Conservation (phyloP, 2,888 invertebrate species). For the Bhutanitis thaidina region DNA sequence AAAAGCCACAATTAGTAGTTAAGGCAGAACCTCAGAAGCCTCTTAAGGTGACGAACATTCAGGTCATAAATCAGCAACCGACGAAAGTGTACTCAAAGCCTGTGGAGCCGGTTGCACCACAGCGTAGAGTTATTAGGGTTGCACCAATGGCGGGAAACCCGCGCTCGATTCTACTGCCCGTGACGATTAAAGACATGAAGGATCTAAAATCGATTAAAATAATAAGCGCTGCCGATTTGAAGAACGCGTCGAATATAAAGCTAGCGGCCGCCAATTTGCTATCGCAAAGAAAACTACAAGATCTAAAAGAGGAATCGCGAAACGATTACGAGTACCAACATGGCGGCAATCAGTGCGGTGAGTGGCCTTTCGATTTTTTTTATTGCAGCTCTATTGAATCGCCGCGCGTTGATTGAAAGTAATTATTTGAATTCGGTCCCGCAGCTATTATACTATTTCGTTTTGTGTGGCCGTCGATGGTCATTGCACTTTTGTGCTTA, state of each 20-base stretch:
- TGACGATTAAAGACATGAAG: slow-evolving; percentile 84
- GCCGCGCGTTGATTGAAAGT: slow-evolving; percentile 38
- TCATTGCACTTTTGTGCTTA: not conserved
- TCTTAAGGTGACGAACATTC: slow-evolving; percentile 66
- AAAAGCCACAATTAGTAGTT: slow-evolving; percentile 66
- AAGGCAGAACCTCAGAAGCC: slow-evolving; percentile 70
- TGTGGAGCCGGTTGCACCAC: slow-evolving; percentile 64
- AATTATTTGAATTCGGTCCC: slow-evolving; percentile 37
- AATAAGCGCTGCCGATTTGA: slow-evolving; percentile 82
- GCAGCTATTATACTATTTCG: slow-evolving; percentile 22
- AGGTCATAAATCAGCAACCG: slow-evolving; percentile 61
- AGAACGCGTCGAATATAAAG: slow-evolving; percentile 76
- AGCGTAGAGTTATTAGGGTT: slow-evolving; percentile 63
- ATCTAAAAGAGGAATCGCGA: slow-evolving; percentile 55
- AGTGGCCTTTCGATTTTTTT: slow-evolving; percentile 16
- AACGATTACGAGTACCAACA: slow-evolving; percentile 62
- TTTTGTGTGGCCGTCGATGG: slow-evolving; percentile 20
- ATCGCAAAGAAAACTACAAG: slow-evolving; percentile 68
- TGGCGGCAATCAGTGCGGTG: slow-evolving; percentile 57
- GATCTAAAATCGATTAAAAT: slow-evolving; percentile 86
- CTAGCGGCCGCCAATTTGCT: slow-evolving; percentile 72
- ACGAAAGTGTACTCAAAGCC: slow-evolving; percentile 70
- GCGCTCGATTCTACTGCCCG: slow-evolving; percentile 85
- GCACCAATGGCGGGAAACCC: slow-evolving; percentile 76
- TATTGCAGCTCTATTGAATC: not conserved